These are phyloP conservation scores for Phymastichus coffea DNA, from an alignment of 1,140 invertebrate species.

Conservation along the genomic window DNA sequence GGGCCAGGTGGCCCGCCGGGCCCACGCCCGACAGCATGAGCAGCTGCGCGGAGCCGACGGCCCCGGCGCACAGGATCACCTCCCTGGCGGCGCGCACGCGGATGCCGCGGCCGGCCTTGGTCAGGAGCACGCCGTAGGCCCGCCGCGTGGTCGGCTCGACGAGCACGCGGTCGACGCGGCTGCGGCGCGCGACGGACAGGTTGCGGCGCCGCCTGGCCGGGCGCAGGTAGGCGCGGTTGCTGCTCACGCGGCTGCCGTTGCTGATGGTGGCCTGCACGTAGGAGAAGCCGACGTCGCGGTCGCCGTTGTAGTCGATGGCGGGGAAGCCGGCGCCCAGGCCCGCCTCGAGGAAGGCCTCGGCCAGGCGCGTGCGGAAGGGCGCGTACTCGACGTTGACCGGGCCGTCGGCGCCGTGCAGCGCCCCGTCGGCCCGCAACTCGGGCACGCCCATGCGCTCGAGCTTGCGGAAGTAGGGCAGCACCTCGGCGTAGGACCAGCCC, in stretches of 20 bases:
- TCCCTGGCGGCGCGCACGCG: constrained; percentile 71
- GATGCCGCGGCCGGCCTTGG: constrained; percentile 60
- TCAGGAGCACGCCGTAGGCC: background rate
- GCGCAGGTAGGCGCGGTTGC: constrained; percentile 68
- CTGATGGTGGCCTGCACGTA: constrained; percentile 58
- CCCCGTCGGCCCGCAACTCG: background rate
- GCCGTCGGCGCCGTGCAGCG: constrained; percentile 5
- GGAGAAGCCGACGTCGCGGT: constrained; percentile 57
- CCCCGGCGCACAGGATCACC: constrained; percentile 78
- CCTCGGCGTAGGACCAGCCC: constrained; percentile 63
- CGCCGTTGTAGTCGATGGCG: constrained; percentile 9
- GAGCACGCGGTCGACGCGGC: background rate
- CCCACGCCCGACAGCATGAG: constrained; percentile 92
- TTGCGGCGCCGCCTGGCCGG: constrained; percentile 68
- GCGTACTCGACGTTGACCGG: constrained; percentile 17
- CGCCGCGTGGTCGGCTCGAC: background rate
- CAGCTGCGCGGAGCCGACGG: constrained; percentile 79
- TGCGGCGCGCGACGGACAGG: constrained; percentile 57
- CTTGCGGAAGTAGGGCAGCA: constrained; percentile 59
- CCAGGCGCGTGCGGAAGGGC: background rate
- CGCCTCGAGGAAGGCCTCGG: constrained; percentile 3
- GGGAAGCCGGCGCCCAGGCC: constrained; percentile 2
- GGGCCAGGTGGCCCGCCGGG: constrained; percentile 72
- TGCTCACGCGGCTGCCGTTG: constrained; percentile 66
- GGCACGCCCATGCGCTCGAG: constrained; percentile 38